phyloP scores from a whole-genome alignment of 2,113 vertebrate genomes.

The Chaetorhynchus papuensis region DNA sequence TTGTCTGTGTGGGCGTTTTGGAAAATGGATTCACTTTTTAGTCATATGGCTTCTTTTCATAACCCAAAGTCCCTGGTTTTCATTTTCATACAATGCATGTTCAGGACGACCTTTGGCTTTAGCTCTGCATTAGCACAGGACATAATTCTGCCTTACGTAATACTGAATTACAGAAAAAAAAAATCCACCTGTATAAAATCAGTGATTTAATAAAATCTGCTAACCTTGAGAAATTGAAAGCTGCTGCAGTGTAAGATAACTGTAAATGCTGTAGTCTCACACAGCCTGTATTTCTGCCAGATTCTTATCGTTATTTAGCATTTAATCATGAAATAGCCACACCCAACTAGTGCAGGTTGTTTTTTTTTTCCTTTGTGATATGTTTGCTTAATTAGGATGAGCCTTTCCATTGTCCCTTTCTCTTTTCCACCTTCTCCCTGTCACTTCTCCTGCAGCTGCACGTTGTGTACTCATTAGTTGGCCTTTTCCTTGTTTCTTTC shows the following conservation, averaged over 20 bases:
- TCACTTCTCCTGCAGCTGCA: background rate
- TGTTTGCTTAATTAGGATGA: background rate
- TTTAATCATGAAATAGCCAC: background rate
- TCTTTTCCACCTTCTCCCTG: background rate
- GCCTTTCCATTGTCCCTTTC: background rate
- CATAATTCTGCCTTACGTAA: background rate
- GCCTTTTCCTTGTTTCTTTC: background rate
- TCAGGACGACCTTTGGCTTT: conserved; percentile 28
- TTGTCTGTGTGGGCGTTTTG: conserved; percentile 73
- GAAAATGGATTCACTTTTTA: conserved; percentile 67
- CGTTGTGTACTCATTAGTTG: background rate
- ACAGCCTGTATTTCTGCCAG: background rate
- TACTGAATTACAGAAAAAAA: background rate
- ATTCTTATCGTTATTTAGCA: background rate
- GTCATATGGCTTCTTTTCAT: conserved; percentile 61
- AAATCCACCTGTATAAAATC: background rate
- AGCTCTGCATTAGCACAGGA: background rate
- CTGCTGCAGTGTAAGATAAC: background rate
- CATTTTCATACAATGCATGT: conserved; percentile 4
- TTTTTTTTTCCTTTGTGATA: background rate
- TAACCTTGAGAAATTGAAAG: background rate
- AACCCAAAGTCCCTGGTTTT: conserved; percentile 37
- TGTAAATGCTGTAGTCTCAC: background rate
- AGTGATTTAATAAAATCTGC: background rate
- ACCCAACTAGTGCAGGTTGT: background rate